Percentiles rank a stretch among this genome's conserved stretches.
Conservation (phyloP, 1,140 invertebrate genomes). For the Magallana gigas region DNA sequence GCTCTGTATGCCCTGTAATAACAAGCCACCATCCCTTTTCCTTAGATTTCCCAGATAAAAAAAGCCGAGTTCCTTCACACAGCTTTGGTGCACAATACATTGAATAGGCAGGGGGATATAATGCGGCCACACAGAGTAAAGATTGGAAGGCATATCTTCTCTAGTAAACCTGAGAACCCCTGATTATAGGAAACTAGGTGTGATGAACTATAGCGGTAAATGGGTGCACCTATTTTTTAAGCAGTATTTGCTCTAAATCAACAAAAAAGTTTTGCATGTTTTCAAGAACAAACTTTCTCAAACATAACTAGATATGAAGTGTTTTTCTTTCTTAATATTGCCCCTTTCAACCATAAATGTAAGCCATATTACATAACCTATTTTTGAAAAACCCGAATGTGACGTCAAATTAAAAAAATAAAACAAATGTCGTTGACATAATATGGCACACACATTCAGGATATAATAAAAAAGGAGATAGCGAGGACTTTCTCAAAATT, state of each 20-base stretch:
- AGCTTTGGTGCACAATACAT: neutral
- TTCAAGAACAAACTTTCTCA: too few relatives aligned
- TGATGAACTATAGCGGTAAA: constrained; percentile 36
- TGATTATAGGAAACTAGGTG: constrained; percentile 33
- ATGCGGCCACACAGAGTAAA: constrained; percentile 18
- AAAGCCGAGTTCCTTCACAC: neutral
- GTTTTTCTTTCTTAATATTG: too few relatives aligned
- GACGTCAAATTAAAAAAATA: constrained; percentile 16
- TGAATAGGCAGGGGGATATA: constrained; percentile 1
- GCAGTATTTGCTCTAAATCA: constrained; percentile 1
- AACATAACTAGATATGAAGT: too few relatives aligned
- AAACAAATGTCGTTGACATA: neutral
- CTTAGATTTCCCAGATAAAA: constrained; percentile 10
- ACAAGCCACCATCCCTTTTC: constrained; percentile 25
- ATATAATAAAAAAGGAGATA: too few relatives aligned
- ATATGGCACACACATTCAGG: neutral
- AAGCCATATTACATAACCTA: neutral
- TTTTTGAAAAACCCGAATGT: constrained; percentile 8
- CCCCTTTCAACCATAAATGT: neutral
- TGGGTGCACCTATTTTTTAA: constrained; percentile 11
- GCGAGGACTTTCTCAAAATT: too few relatives aligned
- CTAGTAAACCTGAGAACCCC: constrained; percentile 28
- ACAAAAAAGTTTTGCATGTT: too few relatives aligned
- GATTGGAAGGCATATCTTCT: constrained; percentile 29
- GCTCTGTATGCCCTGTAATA: constrained; percentile 24